Conservation (phyloP, 2,888 invertebrate species). For the Sphaerophoria taeniata region DNA sequence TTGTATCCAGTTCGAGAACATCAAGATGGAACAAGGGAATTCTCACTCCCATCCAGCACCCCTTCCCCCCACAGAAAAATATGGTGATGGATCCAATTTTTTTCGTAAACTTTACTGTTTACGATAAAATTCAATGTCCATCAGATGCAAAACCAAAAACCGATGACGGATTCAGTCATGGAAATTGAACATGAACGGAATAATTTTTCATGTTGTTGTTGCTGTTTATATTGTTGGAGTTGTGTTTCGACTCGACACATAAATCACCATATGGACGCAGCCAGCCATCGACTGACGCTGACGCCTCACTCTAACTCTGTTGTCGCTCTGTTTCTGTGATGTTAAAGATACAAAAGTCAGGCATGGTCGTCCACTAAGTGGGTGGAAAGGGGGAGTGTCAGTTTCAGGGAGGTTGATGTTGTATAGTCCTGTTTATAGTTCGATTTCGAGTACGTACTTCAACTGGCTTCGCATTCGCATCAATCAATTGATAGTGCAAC, state of each 20-base stretch:
- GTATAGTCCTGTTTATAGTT: background rate
- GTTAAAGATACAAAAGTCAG: constrained; percentile 35
- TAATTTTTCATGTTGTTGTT: constrained; percentile 44
- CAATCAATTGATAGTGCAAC: constrained; percentile 63
- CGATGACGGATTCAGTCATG: constrained; percentile 68
- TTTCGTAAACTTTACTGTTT: constrained; percentile 41
- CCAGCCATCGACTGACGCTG: background rate
- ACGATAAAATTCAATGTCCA: constrained; percentile 68
- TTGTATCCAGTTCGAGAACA: background rate
- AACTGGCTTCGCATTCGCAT: constrained; percentile 36
- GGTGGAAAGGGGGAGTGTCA: background rate
- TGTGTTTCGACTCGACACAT: constrained; percentile 5
- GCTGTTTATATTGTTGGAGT: too few relatives aligned
- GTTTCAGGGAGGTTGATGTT: constrained; percentile 35
- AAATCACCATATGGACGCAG: constrained; percentile 65
- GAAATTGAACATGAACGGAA: constrained; percentile 44
- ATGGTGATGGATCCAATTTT: background rate
- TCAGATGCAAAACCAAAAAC: constrained; percentile 57
- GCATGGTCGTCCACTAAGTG: background rate
- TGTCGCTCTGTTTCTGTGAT: background rate
- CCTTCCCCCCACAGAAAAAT: background rate
- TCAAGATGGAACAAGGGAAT: background rate
- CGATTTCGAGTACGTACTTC: constrained; percentile 56
- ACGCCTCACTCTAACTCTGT: background rate
- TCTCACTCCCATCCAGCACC: too few relatives aligned